phyloP scores from a whole-genome alignment of 2,888 invertebrate genomes.

The Cepaea hortensis region DNA sequence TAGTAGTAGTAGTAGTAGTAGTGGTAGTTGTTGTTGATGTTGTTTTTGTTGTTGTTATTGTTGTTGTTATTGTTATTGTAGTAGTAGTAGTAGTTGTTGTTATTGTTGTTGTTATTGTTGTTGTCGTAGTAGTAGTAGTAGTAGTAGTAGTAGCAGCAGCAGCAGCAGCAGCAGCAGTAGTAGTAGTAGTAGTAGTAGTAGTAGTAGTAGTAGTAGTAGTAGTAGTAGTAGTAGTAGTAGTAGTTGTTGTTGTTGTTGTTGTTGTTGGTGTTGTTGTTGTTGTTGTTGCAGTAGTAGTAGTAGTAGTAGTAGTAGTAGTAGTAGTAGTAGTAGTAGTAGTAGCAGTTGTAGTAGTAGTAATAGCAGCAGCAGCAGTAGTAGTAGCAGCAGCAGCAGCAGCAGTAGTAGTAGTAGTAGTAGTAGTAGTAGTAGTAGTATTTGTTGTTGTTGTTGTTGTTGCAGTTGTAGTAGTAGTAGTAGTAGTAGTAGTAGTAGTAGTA shows the following conservation, averaged over 20 bases:
- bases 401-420: too few relatives aligned
- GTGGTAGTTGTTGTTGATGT: slow-evolving; percentile 6
- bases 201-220: slow-evolving; percentile 4
- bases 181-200: slow-evolving; percentile 5
- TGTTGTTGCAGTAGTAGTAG: not conserved
- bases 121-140: not conserved
- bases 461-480: too few relatives aligned
- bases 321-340: too few relatives aligned
- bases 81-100: slow-evolving; percentile 17
- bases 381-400: too few relatives aligned
- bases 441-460: too few relatives aligned
- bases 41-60: too few relatives aligned
- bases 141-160: not conserved
- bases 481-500: too few relatives aligned
- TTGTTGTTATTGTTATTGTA: too few relatives aligned
- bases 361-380: too few relatives aligned
- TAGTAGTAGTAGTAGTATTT: too few relatives aligned
- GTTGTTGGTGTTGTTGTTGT: not conserved
- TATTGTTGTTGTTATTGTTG: not conserved
- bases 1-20: slow-evolving; percentile 29
- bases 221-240: slow-evolving; percentile 14
- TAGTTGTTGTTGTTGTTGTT: not conserved
- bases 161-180: not conserved
- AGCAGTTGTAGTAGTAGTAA: too few relatives aligned
- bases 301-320: slow-evolving; percentile 18